These are phyloP conservation scores for human (Homo sapiens) DNA, from an alignment of 2,113 vertebrate species.

Conservation along the genomic window DNA sequence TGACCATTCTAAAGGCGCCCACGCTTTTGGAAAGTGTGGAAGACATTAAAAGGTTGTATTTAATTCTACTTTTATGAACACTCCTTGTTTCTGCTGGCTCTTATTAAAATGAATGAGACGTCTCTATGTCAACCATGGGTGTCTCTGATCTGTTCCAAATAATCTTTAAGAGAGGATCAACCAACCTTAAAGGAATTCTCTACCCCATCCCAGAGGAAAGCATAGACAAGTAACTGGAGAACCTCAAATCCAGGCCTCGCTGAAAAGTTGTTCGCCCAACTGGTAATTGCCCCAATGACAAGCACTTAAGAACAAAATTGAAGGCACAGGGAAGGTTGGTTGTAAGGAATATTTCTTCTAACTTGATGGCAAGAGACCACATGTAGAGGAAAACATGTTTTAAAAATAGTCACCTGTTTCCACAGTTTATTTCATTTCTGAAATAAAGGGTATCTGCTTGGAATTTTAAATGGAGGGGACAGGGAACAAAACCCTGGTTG, in stretches of 20 bases:
- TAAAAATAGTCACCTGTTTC: constrained; percentile 54
- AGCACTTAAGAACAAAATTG: neutral
- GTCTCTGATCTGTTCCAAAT: neutral
- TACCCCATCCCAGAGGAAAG: neutral
- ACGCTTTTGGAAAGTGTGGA: neutral
- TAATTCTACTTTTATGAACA: neutral
- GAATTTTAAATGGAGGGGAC: neutral
- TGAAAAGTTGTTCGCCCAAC: neutral
- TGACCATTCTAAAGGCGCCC: neutral
- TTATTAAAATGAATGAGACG: neutral
- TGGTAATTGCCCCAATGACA: neutral
- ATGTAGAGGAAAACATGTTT: constrained; percentile 17
- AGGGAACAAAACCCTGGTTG: neutral
- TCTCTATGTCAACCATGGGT: neutral
- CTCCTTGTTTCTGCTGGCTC: neutral
- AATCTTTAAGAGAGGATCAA: neutral
- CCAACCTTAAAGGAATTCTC: neutral
- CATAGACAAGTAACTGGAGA: neutral
- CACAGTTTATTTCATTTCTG: constrained; percentile 39
- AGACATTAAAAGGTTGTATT: neutral
- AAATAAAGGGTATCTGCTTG: constrained; percentile 16
- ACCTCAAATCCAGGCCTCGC: no score
- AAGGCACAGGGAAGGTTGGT: neutral
- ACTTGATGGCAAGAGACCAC: neutral
- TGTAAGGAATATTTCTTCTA: neutral